These are phyloP conservation scores for Typhlichthys subterraneus DNA, from an alignment of 2,797 vertebrate species.

Conservation along the genomic window DNA sequence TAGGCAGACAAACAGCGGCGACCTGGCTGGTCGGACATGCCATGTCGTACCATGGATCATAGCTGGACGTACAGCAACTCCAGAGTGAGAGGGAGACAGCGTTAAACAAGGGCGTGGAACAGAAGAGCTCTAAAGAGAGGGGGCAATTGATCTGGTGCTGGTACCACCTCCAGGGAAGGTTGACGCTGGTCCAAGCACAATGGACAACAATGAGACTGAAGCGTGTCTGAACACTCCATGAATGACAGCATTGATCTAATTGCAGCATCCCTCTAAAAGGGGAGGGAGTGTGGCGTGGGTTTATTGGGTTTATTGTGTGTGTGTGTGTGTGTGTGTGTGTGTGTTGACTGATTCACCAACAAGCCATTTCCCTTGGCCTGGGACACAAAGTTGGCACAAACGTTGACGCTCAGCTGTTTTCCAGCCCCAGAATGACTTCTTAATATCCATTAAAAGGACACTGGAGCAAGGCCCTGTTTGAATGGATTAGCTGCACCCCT, in stretches of 20 bases:
- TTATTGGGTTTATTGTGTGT: conserved; percentile 8
- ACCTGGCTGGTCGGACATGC: not conserved
- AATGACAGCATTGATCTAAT: conserved; percentile 64
- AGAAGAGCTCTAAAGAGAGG: conserved; percentile 4
- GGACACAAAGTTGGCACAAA: not conserved
- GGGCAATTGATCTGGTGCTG: conserved; percentile 26
- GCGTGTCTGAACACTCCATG: conserved; percentile 30
- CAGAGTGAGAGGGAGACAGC: not conserved
- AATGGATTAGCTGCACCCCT: conserved; percentile 3
- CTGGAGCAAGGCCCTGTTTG: not conserved
- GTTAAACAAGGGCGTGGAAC: not conserved
- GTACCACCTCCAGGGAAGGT: conserved; percentile 33
- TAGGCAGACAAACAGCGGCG: not conserved
- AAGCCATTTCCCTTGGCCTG: conserved; percentile 6
- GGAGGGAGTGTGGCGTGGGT: not conserved
- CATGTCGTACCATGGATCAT: not conserved
- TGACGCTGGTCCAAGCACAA: conserved; percentile 44
- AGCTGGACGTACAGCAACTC: not conserved
- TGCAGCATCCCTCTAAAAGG: conserved; percentile 27
- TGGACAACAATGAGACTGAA: conserved; percentile 48
- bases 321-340: conserved; percentile 18
- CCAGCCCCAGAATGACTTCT: not conserved
- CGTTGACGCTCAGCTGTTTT: not conserved
- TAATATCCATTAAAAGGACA: not conserved
- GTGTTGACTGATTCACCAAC: conserved; percentile 20